Percentiles rank a stretch among this genome's conserved stretches.
phyloP scores from a whole-genome alignment of 92 coral and sea anemone genomes.

The Umimayanthus kanabou region DNA sequence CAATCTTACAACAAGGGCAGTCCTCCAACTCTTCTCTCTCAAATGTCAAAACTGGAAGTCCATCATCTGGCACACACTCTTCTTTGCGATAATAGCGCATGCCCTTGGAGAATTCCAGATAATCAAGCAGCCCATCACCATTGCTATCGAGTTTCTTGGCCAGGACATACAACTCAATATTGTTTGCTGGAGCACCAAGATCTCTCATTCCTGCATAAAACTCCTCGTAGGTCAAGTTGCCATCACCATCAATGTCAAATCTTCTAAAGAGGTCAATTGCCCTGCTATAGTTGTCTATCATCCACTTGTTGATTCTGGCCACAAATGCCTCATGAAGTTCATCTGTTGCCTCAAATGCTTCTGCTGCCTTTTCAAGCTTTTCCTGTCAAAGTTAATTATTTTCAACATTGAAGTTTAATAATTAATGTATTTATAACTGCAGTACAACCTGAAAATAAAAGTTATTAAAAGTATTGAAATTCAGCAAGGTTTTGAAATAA shows the following conservation, averaged over 20 bases:
- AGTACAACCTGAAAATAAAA: no score
- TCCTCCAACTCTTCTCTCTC: constrained; percentile 88
- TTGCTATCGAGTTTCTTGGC: constrained; percentile 92
- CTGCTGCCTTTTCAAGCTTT: constrained; percentile 94
- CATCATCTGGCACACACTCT: constrained; percentile 80
- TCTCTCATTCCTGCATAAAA: constrained; percentile 99
- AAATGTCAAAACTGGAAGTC: constrained; percentile 82
- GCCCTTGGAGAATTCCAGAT: constrained; percentile 95
- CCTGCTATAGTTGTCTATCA: constrained; percentile 90
- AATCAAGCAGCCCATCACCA: constrained; percentile 85
- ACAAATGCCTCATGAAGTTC: constrained; percentile 95
- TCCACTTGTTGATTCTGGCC: constrained; percentile 97
- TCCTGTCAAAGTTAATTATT: constrained; percentile 56
- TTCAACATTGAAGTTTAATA: no score
- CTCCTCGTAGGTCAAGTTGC: constrained; percentile 91
- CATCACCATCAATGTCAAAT: constrained; percentile 98
- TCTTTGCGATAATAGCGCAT: constrained; percentile 82
- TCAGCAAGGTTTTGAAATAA: no score
- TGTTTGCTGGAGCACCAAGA: constrained; percentile 93
- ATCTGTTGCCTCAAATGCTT: constrained; percentile 94
- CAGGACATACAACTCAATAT: constrained; percentile 87
- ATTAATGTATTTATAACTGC: no score
- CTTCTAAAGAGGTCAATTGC: constrained; percentile 96
- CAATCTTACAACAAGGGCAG: constrained; percentile 97
- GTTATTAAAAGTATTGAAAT: no score